A percentile compares a stretch with the other conserved stretches of the same genome.
Evolutionary conservation across 2,888 invertebrate species (phyloP).

Genomic region (Brachypalpus laphriformis): DNA sequence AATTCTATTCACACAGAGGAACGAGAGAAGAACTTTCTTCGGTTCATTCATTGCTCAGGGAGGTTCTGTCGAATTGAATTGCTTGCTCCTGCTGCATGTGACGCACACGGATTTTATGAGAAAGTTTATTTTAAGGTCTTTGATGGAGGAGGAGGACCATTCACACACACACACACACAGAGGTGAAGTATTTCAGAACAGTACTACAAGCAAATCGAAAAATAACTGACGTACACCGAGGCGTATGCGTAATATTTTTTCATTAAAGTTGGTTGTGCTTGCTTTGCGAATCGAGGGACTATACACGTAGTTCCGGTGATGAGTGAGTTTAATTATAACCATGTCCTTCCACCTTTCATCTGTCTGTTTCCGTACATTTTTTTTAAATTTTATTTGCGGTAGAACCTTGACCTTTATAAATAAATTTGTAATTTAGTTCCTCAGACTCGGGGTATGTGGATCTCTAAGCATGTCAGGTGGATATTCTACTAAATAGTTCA

Average conservation of each 20-base stretch:
- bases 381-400: not conserved
- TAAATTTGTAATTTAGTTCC: not conserved
- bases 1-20: constrained; percentile 7
- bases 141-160: not conserved
- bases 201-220: constrained; percentile 26
- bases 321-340: constrained; percentile 33
- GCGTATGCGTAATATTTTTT: constrained; percentile 50
- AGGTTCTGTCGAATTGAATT: constrained; percentile 25
- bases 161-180: not conserved
- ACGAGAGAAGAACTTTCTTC: not conserved
- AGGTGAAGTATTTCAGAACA: not conserved
- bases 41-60: constrained; percentile 43
- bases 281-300: constrained; percentile 20
- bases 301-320: constrained; percentile 22
- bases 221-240: constrained; percentile 4
- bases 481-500: too few relatives aligned
- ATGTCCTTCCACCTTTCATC: constrained; percentile 12
- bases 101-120: constrained; percentile 14
- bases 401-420: constrained; percentile 24
- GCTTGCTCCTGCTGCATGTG: constrained; percentile 6
- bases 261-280: constrained; percentile 6
- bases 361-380: not conserved
- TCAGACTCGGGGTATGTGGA: too few relatives aligned
- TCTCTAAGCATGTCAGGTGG: too few relatives aligned
- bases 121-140: constrained; percentile 34